Evolutionary conservation across 2,888 invertebrate species (phyloP), one percentile per base, ranked within the genome.

Genomic region (Stenotaenia linearis): DNA sequence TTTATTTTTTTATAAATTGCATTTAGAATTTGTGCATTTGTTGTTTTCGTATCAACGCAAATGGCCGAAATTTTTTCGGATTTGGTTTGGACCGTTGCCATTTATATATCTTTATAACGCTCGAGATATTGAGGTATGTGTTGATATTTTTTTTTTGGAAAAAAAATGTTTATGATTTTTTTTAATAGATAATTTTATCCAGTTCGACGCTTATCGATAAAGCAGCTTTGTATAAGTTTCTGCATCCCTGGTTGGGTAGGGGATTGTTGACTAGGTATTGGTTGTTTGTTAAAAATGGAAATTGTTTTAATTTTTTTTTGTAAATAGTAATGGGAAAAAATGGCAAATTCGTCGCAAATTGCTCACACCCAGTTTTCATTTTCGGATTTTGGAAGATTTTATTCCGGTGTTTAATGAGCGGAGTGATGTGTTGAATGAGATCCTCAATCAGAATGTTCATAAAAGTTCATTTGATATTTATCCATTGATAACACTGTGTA

Each of bases 291-390:
- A n/a, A n/a, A n/a, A n/a, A n/a, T n/a, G n/a, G n/a, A n/a, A n/a
- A n/a, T n/a, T n/a, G n/a, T n/a, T n/a, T n/a, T n/a, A n/a, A n/a
- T n/a, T n/a, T n/a, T n/a, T 45, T 3, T 15, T 45, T 45, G 0
- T 5, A 5, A n/a, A 15, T n/a, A 81, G 88, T 83, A 85, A 85
- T 30, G 87, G 87, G 9, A 83, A 83, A 3, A 87, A 88, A 83
- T 88, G 88, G 88, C 84, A 85, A n/a, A 84, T 84, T 2, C 84
- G 87, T 75, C 83, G 88, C 18, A 86, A 86, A 82, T 82, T 88
- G 81, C 82, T 88, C 69, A 89, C 89, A 0, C 89, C 89, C 10
- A 86, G 88, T 0, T 89, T 89, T 82, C 89, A 89, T 83, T 89
- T 88, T 83, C 86, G 86, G 81, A 89, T 89, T 78, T 84, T 89